These are phyloP conservation scores for Spondyliosoma cantharus DNA, from an alignment of 2,797 vertebrate species.

Conservation along the genomic window DNA sequence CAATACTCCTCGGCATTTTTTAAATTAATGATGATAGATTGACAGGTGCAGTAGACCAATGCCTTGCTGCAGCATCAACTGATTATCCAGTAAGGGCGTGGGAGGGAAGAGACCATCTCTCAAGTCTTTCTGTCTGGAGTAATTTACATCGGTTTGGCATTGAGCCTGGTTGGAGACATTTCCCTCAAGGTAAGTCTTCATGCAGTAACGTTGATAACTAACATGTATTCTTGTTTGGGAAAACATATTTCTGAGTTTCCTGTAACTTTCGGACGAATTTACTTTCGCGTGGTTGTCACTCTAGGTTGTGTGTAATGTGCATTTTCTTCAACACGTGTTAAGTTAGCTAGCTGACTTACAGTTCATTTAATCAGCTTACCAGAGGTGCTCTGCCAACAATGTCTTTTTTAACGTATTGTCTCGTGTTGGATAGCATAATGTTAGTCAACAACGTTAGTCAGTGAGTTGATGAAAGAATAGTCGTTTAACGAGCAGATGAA, in stretches of 20 bases:
- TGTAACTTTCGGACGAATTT: background rate
- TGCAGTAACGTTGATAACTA: background rate
- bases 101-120: fast-evolving
- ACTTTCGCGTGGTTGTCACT: fast-evolving
- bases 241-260: background rate
- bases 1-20: fast-evolving
- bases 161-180: fast-evolving
- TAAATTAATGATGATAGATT: constrained; percentile 26
- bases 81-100: constrained; percentile 34
- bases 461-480: background rate
- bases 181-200: fast-evolving
- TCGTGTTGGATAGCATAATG: too few relatives aligned
- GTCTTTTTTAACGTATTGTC: too few relatives aligned
- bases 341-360: background rate
- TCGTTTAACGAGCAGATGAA: too few relatives aligned
- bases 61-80: background rate
- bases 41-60: constrained; percentile 64
- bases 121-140: fast-evolving
- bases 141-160: fast-evolving
- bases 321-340: constrained; percentile 18
- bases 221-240: background rate
- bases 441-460: too few relatives aligned
- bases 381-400: background rate
- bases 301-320: too few relatives aligned
- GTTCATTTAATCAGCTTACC: background rate